phyloP scores from a whole-genome alignment of 2,797 vertebrate species.

The Clamator glandarius region DNA sequence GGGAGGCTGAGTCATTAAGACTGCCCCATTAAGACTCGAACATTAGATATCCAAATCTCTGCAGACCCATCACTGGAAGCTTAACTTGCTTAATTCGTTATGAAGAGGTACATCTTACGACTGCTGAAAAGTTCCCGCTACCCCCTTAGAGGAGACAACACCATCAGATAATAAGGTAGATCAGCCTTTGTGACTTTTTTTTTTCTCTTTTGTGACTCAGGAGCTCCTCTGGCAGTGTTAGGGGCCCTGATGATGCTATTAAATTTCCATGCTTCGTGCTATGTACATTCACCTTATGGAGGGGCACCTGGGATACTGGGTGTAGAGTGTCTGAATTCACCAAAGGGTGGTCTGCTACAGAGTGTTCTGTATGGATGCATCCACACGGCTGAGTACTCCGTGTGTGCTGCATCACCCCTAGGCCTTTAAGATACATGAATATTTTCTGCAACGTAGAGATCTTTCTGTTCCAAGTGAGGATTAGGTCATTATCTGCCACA shows the following conservation, averaged over 20 bases:
- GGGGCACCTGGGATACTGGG: neutral
- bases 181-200: neutral
- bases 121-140: neutral
- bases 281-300: neutral
- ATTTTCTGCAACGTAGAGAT: rapidly evolving
- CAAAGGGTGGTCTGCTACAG: neutral
- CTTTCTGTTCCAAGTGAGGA: neutral
- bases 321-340: neutral
- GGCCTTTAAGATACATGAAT: neutral
- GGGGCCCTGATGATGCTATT: neutral
- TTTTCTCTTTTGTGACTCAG: neutral
- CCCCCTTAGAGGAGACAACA: neutral
- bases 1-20: neutral
- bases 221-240: neutral
- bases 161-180: neutral
- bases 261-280: neutral
- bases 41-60: neutral
- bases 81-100: neutral
- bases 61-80: neutral
- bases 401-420: neutral
- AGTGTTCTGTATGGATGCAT: neutral
- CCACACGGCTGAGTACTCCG: neutral
- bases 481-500: neutral
- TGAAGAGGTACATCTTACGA: neutral
- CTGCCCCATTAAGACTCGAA: neutral